phyloP scores from a whole-genome alignment of 2,113 vertebrate species.

The Nipponia nippon region DNA sequence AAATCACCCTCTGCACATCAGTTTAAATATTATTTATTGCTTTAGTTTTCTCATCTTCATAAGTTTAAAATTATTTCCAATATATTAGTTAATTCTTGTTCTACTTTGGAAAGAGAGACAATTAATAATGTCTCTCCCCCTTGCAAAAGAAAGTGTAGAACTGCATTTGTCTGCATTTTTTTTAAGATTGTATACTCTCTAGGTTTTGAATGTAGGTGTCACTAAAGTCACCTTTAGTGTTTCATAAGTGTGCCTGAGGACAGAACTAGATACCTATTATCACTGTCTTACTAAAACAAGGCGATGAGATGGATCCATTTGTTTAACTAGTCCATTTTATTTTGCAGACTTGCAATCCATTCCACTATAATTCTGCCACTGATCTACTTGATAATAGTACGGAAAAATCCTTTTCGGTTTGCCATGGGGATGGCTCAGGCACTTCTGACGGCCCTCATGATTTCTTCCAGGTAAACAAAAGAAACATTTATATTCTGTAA shows the following conservation, averaged over 20 bases:
- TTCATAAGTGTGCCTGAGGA: background rate
- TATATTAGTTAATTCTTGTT: background rate
- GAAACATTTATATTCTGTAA: background rate
- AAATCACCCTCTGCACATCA: background rate
- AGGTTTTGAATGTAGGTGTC: background rate
- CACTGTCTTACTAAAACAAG: background rate
- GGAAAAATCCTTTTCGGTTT: conserved; percentile 93
- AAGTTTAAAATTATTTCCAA: background rate
- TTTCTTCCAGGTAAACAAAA: conserved; percentile 85
- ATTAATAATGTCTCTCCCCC: background rate
- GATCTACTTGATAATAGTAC: conserved; percentile 89
- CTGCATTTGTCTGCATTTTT: background rate
- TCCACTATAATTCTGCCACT: conserved; percentile 84
- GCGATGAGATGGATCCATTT: conserved; percentile 9
- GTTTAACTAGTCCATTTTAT: background rate
- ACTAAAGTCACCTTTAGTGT: background rate
- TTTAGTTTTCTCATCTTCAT: background rate
- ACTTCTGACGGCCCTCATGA: conserved; percentile 91
- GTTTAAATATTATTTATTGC: background rate
- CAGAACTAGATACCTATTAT: background rate
- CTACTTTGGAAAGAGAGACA: background rate
- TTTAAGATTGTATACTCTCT: background rate
- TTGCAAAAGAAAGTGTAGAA: background rate
- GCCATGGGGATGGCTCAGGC: conserved; percentile 95
- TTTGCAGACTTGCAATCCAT: conserved; percentile 90